A percentile compares a stretch with the other conserved stretches of the same genome.
Evolutionary conservation across 2,888 invertebrate genomes (phyloP).

Genomic region (Brenthis ino): DNA sequence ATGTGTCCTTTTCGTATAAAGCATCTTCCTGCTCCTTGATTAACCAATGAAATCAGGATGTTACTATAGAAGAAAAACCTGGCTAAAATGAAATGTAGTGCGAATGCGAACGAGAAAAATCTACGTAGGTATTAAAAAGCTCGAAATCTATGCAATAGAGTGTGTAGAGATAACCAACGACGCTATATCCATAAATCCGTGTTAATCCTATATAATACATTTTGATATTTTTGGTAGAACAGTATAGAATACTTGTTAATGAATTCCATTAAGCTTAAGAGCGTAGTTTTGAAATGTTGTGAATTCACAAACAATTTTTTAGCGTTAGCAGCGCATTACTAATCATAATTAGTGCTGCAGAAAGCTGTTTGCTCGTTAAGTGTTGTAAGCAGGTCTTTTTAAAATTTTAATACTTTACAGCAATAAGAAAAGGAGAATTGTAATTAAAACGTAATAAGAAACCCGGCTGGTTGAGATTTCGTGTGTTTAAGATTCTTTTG

Average conservation of each 20-base stretch:
- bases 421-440: background rate
- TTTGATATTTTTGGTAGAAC: no score
- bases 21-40: no score
- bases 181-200: no score
- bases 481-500: background rate
- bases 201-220: no score
- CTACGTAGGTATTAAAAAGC: no score
- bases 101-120: no score
- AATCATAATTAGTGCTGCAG: constrained; percentile 20
- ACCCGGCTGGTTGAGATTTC: background rate
- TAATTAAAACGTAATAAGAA: constrained; percentile 1
- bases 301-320: constrained; percentile 14
- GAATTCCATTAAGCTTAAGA: background rate
- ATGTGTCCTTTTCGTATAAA: no score
- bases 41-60: no score
- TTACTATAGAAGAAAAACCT: no score
- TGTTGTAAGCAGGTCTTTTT: constrained; percentile 16
- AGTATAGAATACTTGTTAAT: background rate
- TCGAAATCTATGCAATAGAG: no score
- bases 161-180: no score
- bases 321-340: constrained; percentile 14
- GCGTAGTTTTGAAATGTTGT: constrained; percentile 9
- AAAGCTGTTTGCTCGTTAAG: constrained; percentile 21
- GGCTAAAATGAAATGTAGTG: no score
- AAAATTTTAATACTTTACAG: constrained; percentile 7